Evolutionary conservation across 2,797 vertebrate species (phyloP).

Genomic region (Pipistrellus kuhlii): DNA sequence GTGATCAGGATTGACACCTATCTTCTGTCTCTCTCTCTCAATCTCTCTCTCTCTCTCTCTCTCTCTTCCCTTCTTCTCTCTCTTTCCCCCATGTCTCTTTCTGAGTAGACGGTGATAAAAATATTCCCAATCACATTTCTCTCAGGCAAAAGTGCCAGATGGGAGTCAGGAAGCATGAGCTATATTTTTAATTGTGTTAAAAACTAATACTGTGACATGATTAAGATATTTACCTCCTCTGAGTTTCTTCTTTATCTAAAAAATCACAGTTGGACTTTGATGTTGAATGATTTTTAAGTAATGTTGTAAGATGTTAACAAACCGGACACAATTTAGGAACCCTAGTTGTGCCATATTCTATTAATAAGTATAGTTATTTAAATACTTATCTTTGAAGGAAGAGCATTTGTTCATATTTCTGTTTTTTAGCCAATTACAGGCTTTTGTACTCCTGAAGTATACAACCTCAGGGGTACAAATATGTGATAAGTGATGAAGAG

Average conservation of each 20-base stretch:
- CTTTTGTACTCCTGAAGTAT: not conserved
- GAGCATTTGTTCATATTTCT: not conserved
- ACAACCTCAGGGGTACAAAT: no score
- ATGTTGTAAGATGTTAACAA: not conserved
- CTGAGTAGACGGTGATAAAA: not conserved
- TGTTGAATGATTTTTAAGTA: not conserved
- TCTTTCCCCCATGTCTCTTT: not conserved
- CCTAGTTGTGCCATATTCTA: not conserved
- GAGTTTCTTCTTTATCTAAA: conserved; percentile 6
- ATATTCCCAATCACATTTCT: not conserved
- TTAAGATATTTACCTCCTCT: not conserved
- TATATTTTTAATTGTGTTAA: not conserved
- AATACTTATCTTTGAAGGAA: not conserved
- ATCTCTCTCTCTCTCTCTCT: not conserved
- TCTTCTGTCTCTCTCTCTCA: not conserved
- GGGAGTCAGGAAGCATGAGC: not conserved
- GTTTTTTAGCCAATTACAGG: not conserved
- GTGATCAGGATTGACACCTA: not conserved
- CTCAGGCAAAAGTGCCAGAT: not conserved
- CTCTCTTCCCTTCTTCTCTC: no score
- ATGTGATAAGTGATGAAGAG: not conserved
- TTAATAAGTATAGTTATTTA: not conserved
- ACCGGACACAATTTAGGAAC: not conserved
- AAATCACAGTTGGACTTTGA: not conserved
- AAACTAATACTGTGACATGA: not conserved